A percentile compares a stretch with the other conserved stretches of the same genome.
These are phyloP conservation scores for Peromyscus leucopus DNA, from an alignment of 2,113 vertebrate species.

Conservation along the genomic window DNA sequence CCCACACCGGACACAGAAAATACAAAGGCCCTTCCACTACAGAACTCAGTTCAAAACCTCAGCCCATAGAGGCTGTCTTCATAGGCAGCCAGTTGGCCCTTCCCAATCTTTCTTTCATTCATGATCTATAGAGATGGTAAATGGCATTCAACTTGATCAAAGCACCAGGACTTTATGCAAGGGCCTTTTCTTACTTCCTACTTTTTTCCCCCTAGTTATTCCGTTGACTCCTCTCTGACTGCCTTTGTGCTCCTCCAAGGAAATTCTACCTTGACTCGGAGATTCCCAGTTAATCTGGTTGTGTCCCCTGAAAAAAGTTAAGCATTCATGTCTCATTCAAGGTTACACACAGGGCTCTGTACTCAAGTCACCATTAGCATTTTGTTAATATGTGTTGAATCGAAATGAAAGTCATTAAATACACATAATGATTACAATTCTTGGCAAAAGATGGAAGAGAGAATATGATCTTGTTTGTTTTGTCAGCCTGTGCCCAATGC, in stretches of 20 bases:
- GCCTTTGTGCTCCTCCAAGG: not conserved
- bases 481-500: not conserved
- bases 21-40: constrained; percentile 56
- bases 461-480: not conserved
- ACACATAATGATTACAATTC: not conserved
- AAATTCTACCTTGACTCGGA: not conserved
- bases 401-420: not conserved
- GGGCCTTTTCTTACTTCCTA: not conserved
- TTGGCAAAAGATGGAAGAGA: not conserved
- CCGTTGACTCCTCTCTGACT: not conserved
- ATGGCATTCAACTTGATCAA: not conserved
- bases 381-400: not conserved
- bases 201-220: not conserved
- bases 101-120: not conserved
- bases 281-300: not conserved
- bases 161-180: not conserved
- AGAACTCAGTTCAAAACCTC: constrained; percentile 61
- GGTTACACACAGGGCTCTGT: not conserved
- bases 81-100: not conserved
- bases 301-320: not conserved
- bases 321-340: not conserved
- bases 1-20: constrained; percentile 72
- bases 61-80: not conserved
- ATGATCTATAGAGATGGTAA: not conserved
- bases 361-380: not conserved